Percentiles rank a stretch among this genome's conserved stretches.
phyloP scores from a whole-genome alignment of 2,113 vertebrate genomes.

The Sinocyclocheilus grahami region DNA sequence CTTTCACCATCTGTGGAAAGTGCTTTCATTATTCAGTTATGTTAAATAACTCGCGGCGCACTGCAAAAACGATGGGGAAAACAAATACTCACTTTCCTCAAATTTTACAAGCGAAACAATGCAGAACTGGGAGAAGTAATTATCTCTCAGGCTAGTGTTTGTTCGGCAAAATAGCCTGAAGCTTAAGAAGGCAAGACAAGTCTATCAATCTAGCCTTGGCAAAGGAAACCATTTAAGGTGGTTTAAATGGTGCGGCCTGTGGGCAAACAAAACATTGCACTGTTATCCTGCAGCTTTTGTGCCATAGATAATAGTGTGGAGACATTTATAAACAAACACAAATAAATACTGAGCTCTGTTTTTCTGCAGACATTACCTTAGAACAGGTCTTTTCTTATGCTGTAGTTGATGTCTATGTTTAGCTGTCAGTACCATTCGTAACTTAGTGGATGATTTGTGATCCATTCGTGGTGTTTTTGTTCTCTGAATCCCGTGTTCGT shows the following conservation, averaged over 20 bases:
- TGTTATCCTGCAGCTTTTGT: constrained; percentile 12
- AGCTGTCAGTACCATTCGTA: not conserved
- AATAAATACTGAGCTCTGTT: not conserved
- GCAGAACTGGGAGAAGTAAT: constrained; percentile 47
- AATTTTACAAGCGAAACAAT: constrained; percentile 43
- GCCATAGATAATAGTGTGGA: constrained; percentile 17
- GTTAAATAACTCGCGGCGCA: constrained; percentile 22
- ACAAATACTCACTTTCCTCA: constrained; percentile 26
- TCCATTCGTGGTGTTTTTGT: not conserved
- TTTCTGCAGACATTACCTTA: not conserved
- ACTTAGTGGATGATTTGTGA: not conserved
- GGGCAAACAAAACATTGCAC: not conserved
- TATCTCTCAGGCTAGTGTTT: constrained; percentile 41
- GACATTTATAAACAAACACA: constrained; percentile 40
- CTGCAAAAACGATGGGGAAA: constrained; percentile 12
- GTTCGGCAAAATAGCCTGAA: constrained; percentile 49
- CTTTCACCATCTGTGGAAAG: constrained; percentile 38
- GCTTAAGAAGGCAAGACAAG: constrained; percentile 38
- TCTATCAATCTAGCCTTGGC: constrained; percentile 55
- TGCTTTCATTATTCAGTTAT: constrained; percentile 45
- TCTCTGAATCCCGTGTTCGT: not conserved
- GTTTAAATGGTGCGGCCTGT: constrained; percentile 32
- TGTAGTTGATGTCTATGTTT: not conserved
- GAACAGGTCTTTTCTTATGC: not conserved
- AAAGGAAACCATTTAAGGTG: constrained; percentile 48